Base-by-base conservation (phyloP, 2,797 vertebrate species). In the Diglossa cyanea region DNA sequence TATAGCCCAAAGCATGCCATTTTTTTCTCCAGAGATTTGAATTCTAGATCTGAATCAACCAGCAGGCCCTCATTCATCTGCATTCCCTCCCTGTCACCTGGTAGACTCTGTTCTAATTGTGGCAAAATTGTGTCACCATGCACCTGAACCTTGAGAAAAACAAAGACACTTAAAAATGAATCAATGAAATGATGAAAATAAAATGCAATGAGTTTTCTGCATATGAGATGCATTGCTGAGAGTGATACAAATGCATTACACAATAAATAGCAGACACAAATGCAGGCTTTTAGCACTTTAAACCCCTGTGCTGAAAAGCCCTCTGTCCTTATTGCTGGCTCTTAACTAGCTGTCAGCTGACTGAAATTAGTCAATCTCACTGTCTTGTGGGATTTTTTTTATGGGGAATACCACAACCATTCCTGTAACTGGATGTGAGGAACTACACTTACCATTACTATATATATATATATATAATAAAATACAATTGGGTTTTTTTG, bases 401-500 rank as follows among this genome's bases (percentile, higher is more conserved):
- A 33, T 30, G 44, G 55, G 58, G 86, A 89, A 37, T 74, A 37
- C 20, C 33, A 30, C 42, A 65, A 31, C 35, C 40, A 65, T 70
- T 7, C 6, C 37, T 74, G 63, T 81, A 88, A 67, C 18, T 81
- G 66, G 25, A 90, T 1, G 1, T 73, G 65, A 91, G 31, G 28
- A 95, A 61, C 13, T 58, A 55, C 44, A 63, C 8, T 48, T 74
- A 40, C 13, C 13, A 11, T 50, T 53, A 24, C 3, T 53, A 53
- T 74, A 77, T 76, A 53, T 53, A 53, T 74, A 77, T 76, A 53
- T 75, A 58, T 72, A 82, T 71, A 35, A 65, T 63, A 86, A 86
- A 86, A 93, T 81, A 71, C 68, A 44, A 80, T 44, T 72, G 30
- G 53, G 10, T 2, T 28, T 74, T 93, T 90, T 92, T 67, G 9